These are phyloP conservation scores for Seriola rivoliana DNA, from an alignment of 2,113 vertebrate species.

Conservation along the genomic window DNA sequence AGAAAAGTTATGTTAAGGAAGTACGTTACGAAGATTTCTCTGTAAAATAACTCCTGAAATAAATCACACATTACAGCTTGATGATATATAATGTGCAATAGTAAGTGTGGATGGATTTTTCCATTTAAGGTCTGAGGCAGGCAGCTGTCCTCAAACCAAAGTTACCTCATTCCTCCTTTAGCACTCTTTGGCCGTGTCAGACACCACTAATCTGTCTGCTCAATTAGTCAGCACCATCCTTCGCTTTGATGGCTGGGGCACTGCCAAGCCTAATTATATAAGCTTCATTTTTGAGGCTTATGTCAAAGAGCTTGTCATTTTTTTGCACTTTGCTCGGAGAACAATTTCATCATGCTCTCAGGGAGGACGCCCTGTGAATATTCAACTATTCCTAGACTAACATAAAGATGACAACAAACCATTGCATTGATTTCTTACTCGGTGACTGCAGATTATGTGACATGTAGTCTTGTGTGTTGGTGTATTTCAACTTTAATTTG, in stretches of 20 bases:
- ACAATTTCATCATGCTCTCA: slow-evolving; percentile 60
- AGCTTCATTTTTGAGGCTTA: slow-evolving; percentile 68
- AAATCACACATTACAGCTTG: neutral
- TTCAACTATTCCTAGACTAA: slow-evolving; percentile 24
- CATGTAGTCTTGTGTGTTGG: slow-evolving; percentile 1
- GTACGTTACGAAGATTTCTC: neutral
- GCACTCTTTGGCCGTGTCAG: slow-evolving; percentile 69
- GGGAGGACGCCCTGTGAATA: slow-evolving; percentile 27
- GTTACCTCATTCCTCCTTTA: slow-evolving; percentile 66
- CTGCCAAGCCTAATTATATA: slow-evolving; percentile 81
- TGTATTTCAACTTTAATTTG: slow-evolving; percentile 13
- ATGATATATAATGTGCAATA: neutral
- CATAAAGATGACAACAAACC: slow-evolving; percentile 43
- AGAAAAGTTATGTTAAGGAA: neutral
- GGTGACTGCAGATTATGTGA: neutral
- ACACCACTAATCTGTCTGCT: slow-evolving; percentile 74
- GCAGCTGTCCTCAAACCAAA: slow-evolving; percentile 54
- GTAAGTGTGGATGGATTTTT: slow-evolving; percentile 10
- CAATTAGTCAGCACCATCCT: slow-evolving; percentile 75
- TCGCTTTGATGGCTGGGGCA: slow-evolving; percentile 68
- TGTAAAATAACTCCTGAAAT: neutral
- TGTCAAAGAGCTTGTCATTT: slow-evolving; percentile 76
- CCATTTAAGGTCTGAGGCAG: slow-evolving; percentile 41
- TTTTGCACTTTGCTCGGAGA: slow-evolving; percentile 48
- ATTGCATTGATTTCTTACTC: neutral